These are phyloP conservation scores for Scaptomyza montana DNA, from an alignment of 1,140 invertebrate species.

Conservation along the genomic window DNA sequence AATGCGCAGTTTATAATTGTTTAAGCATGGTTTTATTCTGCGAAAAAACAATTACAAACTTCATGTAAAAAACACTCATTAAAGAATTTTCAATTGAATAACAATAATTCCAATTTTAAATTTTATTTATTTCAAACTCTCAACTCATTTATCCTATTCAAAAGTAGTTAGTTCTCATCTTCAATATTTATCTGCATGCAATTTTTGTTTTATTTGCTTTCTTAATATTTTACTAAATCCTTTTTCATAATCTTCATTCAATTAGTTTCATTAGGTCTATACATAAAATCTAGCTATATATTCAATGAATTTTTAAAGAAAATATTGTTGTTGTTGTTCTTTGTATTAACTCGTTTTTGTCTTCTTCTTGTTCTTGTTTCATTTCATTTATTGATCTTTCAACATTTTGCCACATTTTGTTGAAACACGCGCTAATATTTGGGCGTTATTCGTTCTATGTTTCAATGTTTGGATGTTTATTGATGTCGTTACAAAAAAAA, in stretches of 20 bases:
- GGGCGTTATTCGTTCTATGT: constrained; percentile 58
- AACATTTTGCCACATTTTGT: constrained; percentile 43
- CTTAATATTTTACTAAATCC: too few relatives aligned
- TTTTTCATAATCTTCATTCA: background rate
- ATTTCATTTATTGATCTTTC: constrained; percentile 60
- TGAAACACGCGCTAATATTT: constrained; percentile 28
- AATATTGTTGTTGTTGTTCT: constrained; percentile 59
- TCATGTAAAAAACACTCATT: background rate
- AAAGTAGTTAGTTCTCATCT: too few relatives aligned
- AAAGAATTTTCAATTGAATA: too few relatives aligned
- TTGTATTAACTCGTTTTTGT: constrained; percentile 64
- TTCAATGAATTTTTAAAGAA: background rate
- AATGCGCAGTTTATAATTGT: background rate
- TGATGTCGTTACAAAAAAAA: constrained; percentile 62
- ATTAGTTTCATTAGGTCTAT: background rate
- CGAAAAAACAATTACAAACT: background rate
- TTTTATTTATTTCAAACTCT: too few relatives aligned
- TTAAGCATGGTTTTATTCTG: background rate
- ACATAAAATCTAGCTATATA: constrained; percentile 1
- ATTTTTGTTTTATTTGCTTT: background rate
- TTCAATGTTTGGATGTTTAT: constrained; percentile 81
- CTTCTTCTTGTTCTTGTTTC: constrained; percentile 73
- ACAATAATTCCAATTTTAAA: too few relatives aligned
- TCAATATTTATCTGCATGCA: too few relatives aligned
- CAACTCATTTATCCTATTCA: too few relatives aligned